phyloP scores from a whole-genome alignment of 2,113 vertebrate species.

The Nyctereutes procyonoides region DNA sequence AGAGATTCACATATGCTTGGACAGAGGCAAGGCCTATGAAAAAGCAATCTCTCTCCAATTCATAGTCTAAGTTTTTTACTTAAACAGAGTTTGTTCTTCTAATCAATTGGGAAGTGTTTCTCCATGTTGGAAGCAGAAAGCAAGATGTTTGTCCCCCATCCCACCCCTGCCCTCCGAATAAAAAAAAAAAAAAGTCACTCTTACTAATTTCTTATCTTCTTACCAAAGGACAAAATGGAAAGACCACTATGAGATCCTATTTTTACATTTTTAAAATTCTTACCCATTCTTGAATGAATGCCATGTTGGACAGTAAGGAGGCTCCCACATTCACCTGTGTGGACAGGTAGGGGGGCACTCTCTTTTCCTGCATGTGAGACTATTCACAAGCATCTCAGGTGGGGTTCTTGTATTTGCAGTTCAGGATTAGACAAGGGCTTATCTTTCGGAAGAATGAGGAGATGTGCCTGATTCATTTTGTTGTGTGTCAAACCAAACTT shows the following conservation, averaged over 20 bases:
- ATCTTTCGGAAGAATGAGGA: not conserved
- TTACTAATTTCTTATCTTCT: not conserved
- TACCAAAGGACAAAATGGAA: not conserved
- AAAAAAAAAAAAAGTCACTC: too few species aligned
- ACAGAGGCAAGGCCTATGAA: not conserved
- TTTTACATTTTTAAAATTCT: not conserved
- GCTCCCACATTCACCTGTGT: fast-evolving
- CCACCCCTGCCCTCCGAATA: not conserved
- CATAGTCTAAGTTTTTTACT: not conserved
- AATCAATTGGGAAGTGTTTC: not conserved
- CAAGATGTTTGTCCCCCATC: not conserved
- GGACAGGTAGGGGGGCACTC: fast-evolving
- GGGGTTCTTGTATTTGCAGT: not conserved
- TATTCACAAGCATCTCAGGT: too few species aligned
- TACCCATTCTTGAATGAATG: not conserved
- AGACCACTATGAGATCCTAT: fast-evolving
- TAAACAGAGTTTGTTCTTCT: not conserved
- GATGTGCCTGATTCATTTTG: not conserved
- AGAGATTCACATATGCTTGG: not conserved
- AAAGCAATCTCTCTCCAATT: not conserved
- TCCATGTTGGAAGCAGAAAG: not conserved
- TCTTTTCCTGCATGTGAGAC: not conserved
- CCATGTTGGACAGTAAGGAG: not conserved
- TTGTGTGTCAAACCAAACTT: not conserved
- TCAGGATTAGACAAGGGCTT: too few species aligned